Conservation (phyloP, 2,888 invertebrate species). For the Schizotus pectinicornis region DNA sequence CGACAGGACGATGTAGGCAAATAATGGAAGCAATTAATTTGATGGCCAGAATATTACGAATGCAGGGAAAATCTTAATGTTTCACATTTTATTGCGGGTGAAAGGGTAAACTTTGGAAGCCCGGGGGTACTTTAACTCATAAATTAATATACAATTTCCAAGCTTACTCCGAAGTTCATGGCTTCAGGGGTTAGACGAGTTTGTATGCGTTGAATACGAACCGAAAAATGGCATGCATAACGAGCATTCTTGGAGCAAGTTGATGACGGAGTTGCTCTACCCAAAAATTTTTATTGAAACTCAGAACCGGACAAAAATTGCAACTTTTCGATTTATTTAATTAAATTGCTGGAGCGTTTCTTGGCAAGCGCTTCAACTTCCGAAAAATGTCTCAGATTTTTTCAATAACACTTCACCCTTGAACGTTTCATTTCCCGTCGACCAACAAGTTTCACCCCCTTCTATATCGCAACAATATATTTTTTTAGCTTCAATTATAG, state of each 20-base stretch:
- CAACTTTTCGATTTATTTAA: too few relatives aligned
- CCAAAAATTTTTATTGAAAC: too few relatives aligned
- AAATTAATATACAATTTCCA: conserved; percentile 39
- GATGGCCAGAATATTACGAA: conserved; percentile 18
- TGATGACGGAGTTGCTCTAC: too few relatives aligned
- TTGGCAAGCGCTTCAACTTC: too few relatives aligned
- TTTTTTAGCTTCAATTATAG: too few relatives aligned
- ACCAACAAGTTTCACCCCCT: too few relatives aligned
- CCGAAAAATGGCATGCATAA: conserved; percentile 17
- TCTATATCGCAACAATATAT: too few relatives aligned
- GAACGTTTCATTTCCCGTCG: too few relatives aligned
- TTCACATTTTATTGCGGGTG: conserved; percentile 30
- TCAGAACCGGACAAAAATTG: too few relatives aligned
- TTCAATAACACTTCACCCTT: too few relatives aligned
- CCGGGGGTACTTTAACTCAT: conserved; percentile 33
- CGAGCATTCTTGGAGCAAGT: conserved; percentile 10
- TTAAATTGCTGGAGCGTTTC: too few relatives aligned
- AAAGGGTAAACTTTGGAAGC: conserved; percentile 31
- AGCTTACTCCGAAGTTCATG: conserved; percentile 31
- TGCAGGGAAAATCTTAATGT: conserved; percentile 31
- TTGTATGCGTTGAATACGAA: conserved; percentile 22
- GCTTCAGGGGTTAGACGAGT: conserved; percentile 25
- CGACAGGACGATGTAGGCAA: conserved; percentile 2
- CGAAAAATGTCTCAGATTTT: too few relatives aligned
- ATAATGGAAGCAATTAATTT: conserved; percentile 16